Base-by-base conservation (phyloP, 30 jellyfish, hydroid and myxozoan species). In the Cassiopea xamachana region DNA sequence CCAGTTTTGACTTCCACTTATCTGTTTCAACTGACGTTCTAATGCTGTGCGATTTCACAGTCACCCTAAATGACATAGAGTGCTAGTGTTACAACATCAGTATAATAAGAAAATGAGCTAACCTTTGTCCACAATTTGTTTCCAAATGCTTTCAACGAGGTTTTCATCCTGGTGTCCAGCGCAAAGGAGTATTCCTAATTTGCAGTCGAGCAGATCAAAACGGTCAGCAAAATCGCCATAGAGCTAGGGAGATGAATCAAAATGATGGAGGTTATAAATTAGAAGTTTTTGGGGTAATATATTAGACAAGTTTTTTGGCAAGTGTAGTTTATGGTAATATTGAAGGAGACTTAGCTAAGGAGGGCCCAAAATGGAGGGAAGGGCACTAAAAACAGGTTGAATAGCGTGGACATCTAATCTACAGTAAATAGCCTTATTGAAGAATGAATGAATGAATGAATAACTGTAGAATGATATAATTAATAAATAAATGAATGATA, bases 211-310 rank as follows among this genome's bases (percentile, higher is more conserved):
- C 19, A 94, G 89, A 58, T 90, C 91, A 80, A 81, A 94, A 15
- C 79, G 90, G 19, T 94, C 98, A 16, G 98, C 98, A 70, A 90
- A 94, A 43, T 94, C 98, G 1, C 97, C 94, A 77, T 90, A 90
- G 6, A 90, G 95, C 97, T 94, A 47, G 60, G 83, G 59, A 58
- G 62, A 84, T 15, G 67, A 50, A 55, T 73, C 8, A 69, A 14
- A 17, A 43, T 14, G 39, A 27, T 27, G 39, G 39, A 27, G 39
- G 39, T 27, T 27, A 27, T 27, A 27, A 27, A 27, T 27, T 27
- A 27, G 39, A 27, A 27, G 39, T 27, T 27, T 27, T 27, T 27
- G 39, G 39, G 39, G 39, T 27, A 27, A 27, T 27, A 27, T 27
- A 27, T 27, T 27, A 27, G 39, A 27, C 39, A 27, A 27, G 39